Evolutionary conservation across 2,888 invertebrate species (phyloP), one percentile per base, ranked within the genome.

Genomic region (Chymomyza caudatula): DNA sequence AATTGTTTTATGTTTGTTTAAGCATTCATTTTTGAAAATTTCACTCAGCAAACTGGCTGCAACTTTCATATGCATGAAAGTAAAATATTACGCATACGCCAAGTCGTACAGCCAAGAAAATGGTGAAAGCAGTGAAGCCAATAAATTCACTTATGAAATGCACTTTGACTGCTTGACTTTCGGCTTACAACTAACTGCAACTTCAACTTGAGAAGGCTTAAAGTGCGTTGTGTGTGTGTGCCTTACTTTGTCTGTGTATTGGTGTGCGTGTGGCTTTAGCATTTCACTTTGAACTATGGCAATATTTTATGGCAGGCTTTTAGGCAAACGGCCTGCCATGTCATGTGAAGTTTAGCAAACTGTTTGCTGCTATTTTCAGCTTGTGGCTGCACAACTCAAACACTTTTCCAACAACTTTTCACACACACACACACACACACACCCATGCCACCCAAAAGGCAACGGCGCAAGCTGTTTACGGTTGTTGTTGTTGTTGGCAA

Each of bases 91-190:
- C 77, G 57, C 75, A 78, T 78, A 73, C 84, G 75, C 60, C 84
- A 51, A 58, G 19, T 61, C n/a, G 25, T 23, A 17, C 19, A 20
- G 4, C 22, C 19, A 20, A 22, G 5, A 20, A 37, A 6, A 13
- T 22, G 63, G n/a, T n/a, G n/a, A n/a, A 37, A 56, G 49, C 65
- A 22, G 17, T 37, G 47, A n/a, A 25, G 55, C 56, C 53, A 60
- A 71, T 78, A 84, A 73, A 78, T 85, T 70, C 54, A 63, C 37
- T 70, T 60, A 37, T 47, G 52, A 75, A 77, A 77, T 85, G 85
- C 80, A 85, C 70, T 83, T 80, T 81, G 85, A 83, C 80, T 83
- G 76, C 69, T 75, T 83, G 84, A 83, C 86, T 85, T 85, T 75
- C 49, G 69, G 74, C 67, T 74, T 73, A 64, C 53, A 63, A 67